Evolutionary conservation across 2,888 invertebrate genomes (phyloP).

Genomic region (Hemithea aestivaria): DNA sequence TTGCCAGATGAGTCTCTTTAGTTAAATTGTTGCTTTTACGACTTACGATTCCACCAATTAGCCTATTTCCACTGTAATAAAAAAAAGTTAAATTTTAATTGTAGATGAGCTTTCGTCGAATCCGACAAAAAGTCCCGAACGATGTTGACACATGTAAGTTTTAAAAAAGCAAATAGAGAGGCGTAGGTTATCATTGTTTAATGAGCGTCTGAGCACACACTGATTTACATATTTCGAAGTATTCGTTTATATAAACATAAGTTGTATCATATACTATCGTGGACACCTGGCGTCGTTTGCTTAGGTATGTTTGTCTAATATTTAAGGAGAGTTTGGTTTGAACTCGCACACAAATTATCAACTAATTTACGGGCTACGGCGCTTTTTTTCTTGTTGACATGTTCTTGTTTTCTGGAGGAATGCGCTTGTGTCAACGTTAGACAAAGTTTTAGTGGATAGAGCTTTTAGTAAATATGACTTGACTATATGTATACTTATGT

Average conservation of each 20-base stretch:
- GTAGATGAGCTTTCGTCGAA: no score
- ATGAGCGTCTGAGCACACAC: constrained; percentile 64
- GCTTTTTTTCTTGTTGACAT: constrained; percentile 47
- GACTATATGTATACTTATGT: no score
- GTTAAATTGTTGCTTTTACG: no score
- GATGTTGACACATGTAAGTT: constrained; percentile 42
- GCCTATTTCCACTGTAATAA: no score
- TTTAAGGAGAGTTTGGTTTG: constrained; percentile 72
- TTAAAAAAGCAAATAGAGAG: constrained; percentile 61
- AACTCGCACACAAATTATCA: constrained; percentile 74
- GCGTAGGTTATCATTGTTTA: constrained; percentile 68
- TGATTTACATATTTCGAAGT: constrained; percentile 67
- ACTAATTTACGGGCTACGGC: constrained; percentile 63
- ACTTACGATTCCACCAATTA: no score
- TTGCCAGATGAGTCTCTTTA: no score
- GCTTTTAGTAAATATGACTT: no score
- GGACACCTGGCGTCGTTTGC: constrained; percentile 76
- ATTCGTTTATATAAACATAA: constrained; percentile 46
- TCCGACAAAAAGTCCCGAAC: constrained; percentile 27
- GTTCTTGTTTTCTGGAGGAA: constrained; percentile 48
- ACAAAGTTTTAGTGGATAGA: no score
- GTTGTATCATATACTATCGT: constrained; percentile 53
- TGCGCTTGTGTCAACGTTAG: constrained; percentile 8
- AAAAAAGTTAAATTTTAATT: no score
- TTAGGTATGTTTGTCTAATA: constrained; percentile 72